Evolutionary conservation across 2,113 vertebrate species (phyloP), one percentile per base, ranked within the genome.

Genomic region (Brachionichthys hirsutus): DNA sequence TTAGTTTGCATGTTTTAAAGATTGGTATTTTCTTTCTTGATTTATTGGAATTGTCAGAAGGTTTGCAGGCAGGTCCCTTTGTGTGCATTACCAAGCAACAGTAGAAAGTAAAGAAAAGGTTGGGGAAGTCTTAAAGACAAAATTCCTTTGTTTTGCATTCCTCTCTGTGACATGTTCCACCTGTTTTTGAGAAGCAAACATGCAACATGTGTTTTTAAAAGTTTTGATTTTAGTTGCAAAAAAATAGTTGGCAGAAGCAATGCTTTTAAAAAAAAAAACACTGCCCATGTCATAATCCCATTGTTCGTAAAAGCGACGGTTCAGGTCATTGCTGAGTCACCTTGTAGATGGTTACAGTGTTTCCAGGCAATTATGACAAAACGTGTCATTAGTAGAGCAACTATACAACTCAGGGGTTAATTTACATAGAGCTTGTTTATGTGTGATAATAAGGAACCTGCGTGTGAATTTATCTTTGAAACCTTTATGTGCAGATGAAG

Each of bases 71-170:
- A 20, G 61, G 20, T 30, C 30, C 15, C 2, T 72, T 63, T 57
- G 43, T 71, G 51, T 59, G 52, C 30, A 62, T 74, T 13, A 46
- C 73, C 45, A 60, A 61, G 75, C 58, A 80, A 75, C 58, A 30
- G 51, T 34, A 36, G 35, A 2, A 24, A 34, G 34, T 38, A 18
- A 54, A 50, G 44, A 13, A 10, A 51, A 49, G 52, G 34, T 30
- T 53, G 15, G 42, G 18, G 35, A 65, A 67, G 9, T 20, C 59
- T 50, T 44, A 47, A 62, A 58, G 56, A 44, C 34, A 15, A 5
- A 16, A 55, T 12, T 14, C n/a, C 22, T 63, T 65, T 70, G 60
- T 78, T 50, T 43, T 45, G 48, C 49, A 70, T 65, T 82, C 71
- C 58, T 68, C 36, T 53, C 34, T 57, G 18, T 10, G 38, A 62